A percentile compares a stretch with the other conserved stretches of the same genome.
Conservation (phyloP, 2,797 vertebrate genomes). For the Sarcoramphus papa region DNA sequence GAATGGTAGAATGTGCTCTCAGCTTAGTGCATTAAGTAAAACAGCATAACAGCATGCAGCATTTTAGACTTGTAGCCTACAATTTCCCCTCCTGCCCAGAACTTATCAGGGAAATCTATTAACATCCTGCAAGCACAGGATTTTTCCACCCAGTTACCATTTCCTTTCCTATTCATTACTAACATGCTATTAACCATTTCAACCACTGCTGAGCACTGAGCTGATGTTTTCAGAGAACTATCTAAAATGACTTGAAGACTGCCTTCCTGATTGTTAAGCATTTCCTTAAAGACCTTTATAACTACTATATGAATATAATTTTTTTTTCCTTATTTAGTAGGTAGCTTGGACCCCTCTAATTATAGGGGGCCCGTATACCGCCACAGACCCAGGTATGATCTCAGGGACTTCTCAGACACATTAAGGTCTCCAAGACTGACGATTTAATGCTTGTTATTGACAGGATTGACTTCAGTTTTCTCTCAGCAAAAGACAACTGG, state of each 20-base stretch:
- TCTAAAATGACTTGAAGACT: neutral
- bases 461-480: neutral
- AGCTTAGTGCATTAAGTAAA: conserved; percentile 18
- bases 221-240: neutral
- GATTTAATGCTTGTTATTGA: neutral
- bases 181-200: conserved; percentile 10
- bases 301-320: neutral
- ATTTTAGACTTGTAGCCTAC: conserved; percentile 2
- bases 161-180: neutral
- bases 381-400: neutral
- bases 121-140: neutral
- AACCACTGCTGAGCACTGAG: neutral
- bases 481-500: neutral
- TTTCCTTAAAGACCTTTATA: neutral
- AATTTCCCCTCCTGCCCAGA: neutral
- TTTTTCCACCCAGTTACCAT: neutral
- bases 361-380: neutral
- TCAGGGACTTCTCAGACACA: neutral
- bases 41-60: conserved; percentile 2
- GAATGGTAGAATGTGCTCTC: neutral
- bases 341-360: neutral
- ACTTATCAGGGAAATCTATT: conserved; percentile 10
- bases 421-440: neutral
- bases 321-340: neutral
- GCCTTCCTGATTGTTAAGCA: neutral